Percentiles rank a stretch among this genome's conserved stretches.
Evolutionary conservation across 2,113 vertebrate species (phyloP).

Genomic region (Tetraodon nigroviridis): DNA sequence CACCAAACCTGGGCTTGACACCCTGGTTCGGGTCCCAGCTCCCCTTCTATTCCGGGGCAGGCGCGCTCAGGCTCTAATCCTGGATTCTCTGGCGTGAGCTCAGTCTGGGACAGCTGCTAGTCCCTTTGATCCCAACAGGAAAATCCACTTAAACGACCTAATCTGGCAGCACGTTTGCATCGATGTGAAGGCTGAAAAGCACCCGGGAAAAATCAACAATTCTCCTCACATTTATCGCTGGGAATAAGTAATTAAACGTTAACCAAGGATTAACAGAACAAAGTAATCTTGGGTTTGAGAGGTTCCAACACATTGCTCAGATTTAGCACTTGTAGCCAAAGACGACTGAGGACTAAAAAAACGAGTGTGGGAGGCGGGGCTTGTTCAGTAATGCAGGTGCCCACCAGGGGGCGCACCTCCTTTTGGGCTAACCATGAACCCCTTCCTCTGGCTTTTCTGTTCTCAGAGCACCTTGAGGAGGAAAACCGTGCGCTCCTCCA

Average conservation of each 20-base stretch:
- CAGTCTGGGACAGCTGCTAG: constrained; percentile 66
- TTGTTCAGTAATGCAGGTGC: not conserved
- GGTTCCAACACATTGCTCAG: too few species aligned
- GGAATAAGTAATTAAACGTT: constrained; percentile 8
- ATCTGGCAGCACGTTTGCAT: constrained; percentile 48
- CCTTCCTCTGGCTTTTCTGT: constrained; percentile 20
- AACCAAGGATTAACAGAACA: too few species aligned
- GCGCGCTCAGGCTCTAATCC: constrained; percentile 61
- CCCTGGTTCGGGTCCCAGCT: not conserved
- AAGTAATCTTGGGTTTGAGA: too few species aligned
- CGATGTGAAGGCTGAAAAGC: constrained; percentile 24
- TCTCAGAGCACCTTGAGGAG: constrained; percentile 87
- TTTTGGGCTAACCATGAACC: not conserved
- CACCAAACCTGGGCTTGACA: not conserved
- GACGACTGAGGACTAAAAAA: not conserved
- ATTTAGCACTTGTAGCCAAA: too few species aligned
- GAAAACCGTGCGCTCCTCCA: constrained; percentile 77
- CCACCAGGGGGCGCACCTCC: not conserved
- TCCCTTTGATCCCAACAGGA: constrained; percentile 66
- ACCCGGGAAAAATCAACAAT: constrained; percentile 7
- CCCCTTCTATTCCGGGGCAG: constrained; percentile 28
- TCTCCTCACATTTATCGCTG: not conserved
- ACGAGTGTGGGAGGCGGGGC: not conserved
- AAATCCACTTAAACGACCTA: constrained; percentile 71
- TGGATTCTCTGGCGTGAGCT: constrained; percentile 68